A percentile compares a stretch with the other conserved stretches of the same genome.
These are phyloP conservation scores for Brachyhypopomus occidentalis DNA, from an alignment of 2,113 vertebrate species.

Conservation along the genomic window DNA sequence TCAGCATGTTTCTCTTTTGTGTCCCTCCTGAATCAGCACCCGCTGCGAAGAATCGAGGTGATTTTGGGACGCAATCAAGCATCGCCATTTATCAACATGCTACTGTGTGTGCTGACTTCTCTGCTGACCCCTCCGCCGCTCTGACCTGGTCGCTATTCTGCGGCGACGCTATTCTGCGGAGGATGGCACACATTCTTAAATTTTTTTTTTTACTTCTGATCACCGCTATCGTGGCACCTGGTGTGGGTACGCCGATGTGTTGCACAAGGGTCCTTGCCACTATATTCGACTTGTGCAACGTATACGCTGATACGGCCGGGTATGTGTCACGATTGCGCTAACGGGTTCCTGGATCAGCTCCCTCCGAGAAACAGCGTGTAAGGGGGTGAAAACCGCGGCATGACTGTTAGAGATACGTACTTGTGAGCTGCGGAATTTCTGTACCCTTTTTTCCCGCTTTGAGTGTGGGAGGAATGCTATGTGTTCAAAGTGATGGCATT, in stretches of 20 bases:
- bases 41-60: conserved; percentile 26
- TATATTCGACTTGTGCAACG: neutral
- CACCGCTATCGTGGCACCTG: neutral
- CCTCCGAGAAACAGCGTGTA: neutral
- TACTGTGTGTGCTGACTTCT: conserved; percentile 35
- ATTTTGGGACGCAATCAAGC: conserved; percentile 36
- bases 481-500: neutral
- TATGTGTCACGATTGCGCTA: neutral
- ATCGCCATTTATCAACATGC: conserved; percentile 35
- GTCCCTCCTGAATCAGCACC: conserved; percentile 43
- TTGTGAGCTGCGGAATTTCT: neutral
- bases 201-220: neutral
- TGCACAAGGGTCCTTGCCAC: conserved; percentile 3
- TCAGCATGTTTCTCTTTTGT: conserved; percentile 45
- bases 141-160: neutral
- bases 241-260: neutral
- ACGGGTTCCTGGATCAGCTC: neutral
- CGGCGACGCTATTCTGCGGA: neutral
- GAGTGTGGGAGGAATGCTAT: neutral
- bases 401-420: neutral
- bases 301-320: neutral
- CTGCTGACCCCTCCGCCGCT: conserved; percentile 6
- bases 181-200: no score
- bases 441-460: neutral
- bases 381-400: neutral